Evolutionary conservation across 2,113 vertebrate species (phyloP).

Genomic region (Sinocyclocheilus anshuiensis): DNA sequence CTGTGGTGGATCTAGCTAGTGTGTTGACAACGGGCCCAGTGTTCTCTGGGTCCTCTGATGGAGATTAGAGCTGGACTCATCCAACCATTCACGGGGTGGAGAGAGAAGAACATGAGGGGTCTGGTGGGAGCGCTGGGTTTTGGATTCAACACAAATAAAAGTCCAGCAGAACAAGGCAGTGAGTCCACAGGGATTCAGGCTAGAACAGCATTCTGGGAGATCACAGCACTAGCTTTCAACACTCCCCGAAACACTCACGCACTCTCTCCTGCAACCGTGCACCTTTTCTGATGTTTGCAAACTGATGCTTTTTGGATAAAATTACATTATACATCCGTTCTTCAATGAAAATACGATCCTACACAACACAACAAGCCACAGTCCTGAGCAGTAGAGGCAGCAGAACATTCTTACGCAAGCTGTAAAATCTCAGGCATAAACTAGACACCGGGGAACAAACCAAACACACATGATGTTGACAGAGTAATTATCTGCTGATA

Average conservation of each 20-base stretch:
- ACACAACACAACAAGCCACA: not conserved
- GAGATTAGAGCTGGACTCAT: conserved; percentile 71
- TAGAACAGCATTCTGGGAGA: conserved; percentile 9
- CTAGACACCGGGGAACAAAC: conserved; percentile 18
- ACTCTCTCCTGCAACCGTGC: not conserved
- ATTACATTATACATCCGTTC: not conserved
- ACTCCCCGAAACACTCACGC: not conserved
- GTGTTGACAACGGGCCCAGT: conserved; percentile 75
- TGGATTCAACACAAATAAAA: conserved; percentile 41
- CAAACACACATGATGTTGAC: conserved; percentile 39
- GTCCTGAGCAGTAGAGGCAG: not conserved
- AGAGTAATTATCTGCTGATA: conserved; percentile 39
- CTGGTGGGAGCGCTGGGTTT: not conserved
- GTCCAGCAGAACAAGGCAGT: conserved; percentile 7
- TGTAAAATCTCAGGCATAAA: conserved; percentile 20
- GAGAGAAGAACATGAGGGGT: not conserved
- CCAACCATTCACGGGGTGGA: conserved; percentile 57
- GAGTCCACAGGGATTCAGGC: conserved; percentile 14
- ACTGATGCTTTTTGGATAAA: not conserved
- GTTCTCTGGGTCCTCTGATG: conserved; percentile 68
- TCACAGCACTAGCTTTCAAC: conserved; percentile 7
- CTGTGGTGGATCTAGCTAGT: conserved; percentile 71
- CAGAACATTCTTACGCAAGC: conserved; percentile 15
- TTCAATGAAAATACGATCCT: conserved; percentile 2
- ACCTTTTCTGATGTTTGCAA: not conserved